phyloP scores from a whole-genome alignment of 2,113 vertebrate genomes.

The Mesembrinibis cayennensis region DNA sequence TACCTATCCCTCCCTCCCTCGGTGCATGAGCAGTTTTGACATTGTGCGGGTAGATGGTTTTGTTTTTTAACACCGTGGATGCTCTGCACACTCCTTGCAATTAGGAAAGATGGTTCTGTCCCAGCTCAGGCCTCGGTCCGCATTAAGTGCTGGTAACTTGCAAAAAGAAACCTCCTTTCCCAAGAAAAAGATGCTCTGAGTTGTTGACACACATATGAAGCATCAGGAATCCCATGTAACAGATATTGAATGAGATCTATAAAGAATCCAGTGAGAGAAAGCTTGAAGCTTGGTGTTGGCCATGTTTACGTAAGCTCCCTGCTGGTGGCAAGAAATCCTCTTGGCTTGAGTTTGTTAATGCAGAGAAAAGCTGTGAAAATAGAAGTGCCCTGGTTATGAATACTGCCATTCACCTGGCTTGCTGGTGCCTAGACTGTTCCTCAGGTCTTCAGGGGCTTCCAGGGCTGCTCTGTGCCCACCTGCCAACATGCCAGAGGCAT shows the following conservation, averaged over 20 bases:
- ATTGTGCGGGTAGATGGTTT: neutral
- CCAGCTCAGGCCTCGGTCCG: neutral
- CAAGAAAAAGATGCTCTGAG: neutral
- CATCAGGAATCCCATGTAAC: neutral
- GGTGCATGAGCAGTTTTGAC: neutral
- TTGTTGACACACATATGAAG: accelerated
- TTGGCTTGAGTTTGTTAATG: neutral
- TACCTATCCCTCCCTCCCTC: neutral
- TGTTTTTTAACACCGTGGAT: neutral
- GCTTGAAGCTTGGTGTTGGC: neutral
- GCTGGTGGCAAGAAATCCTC: neutral
- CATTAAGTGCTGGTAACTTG: neutral
- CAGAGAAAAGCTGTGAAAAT: neutral
- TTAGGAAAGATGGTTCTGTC: neutral
- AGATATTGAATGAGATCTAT: accelerated
- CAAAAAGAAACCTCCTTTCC: neutral
- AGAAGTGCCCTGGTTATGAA: neutral
- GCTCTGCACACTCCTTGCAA: neutral
- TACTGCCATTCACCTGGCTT: neutral
- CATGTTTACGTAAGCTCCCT: neutral
- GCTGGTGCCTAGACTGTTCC: neutral
- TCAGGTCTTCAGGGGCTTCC: neutral
- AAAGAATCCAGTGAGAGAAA: neutral
- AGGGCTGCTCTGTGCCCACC: neutral
- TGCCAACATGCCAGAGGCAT: neutral